Evolutionary conservation across 2,888 invertebrate genomes (phyloP).

Genomic region (Coleophora flavipennella): DNA sequence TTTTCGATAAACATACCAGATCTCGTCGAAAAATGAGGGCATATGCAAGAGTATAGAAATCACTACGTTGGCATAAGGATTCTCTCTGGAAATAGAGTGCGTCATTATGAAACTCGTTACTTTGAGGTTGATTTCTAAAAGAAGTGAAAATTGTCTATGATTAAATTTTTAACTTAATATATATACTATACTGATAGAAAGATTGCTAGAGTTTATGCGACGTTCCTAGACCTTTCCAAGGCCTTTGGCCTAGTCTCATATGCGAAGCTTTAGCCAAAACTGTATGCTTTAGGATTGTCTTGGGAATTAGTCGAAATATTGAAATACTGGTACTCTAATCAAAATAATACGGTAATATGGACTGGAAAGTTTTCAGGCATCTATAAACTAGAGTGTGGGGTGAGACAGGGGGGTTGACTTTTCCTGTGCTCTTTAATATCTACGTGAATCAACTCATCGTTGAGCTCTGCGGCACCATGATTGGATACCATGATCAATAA

Average conservation of each 20-base stretch:
- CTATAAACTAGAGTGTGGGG: conserved; percentile 9
- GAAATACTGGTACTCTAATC: conserved; percentile 3
- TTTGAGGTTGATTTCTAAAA: too few species aligned
- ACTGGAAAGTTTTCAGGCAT: neutral
- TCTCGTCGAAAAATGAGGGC: too few species aligned
- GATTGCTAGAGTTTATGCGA: conserved; percentile 1
- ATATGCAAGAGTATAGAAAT: too few species aligned
- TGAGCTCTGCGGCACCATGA: conserved; percentile 1
- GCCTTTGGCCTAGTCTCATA: conserved; percentile 1
- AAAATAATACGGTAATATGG: conserved; percentile 2
- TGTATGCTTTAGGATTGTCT: too few species aligned
- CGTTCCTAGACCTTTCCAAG: conserved; percentile 2
- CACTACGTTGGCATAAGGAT: too few species aligned
- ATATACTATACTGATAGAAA: conserved; percentile 3
- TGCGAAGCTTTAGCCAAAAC: too few species aligned
- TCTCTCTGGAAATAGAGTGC: too few species aligned
- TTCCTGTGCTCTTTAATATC: conserved; percentile 2
- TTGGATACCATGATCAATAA: neutral
- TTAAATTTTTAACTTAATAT: too few species aligned
- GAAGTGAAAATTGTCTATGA: too few species aligned
- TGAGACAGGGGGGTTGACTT: conserved; percentile 7
- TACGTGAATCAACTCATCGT: conserved; percentile 2
- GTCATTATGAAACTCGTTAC: too few species aligned
- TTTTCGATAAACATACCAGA: too few species aligned
- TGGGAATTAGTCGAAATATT: conserved; percentile 3